A percentile compares a stretch with the other conserved stretches of the same genome.
phyloP scores from a whole-genome alignment of 2,113 vertebrate genomes.

The Lonchura striata region DNA sequence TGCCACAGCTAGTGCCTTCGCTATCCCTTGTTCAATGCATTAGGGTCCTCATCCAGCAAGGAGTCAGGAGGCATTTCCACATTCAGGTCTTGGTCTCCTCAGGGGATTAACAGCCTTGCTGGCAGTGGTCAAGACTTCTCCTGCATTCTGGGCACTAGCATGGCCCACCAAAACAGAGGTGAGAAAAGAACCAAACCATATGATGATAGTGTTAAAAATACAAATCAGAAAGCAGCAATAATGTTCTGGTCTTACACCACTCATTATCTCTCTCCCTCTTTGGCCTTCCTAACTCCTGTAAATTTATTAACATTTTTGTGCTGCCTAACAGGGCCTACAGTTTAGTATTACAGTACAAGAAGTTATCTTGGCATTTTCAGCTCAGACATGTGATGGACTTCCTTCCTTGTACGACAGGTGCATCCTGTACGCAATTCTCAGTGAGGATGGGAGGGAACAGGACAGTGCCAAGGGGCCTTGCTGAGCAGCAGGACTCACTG shows the following conservation, averaged over 20 bases:
- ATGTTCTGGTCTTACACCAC: background rate
- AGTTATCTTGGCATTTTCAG: background rate
- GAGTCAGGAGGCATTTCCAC: background rate
- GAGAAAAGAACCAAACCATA: background rate
- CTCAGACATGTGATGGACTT: background rate
- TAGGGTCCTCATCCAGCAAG: background rate
- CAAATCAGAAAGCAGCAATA: background rate
- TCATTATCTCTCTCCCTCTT: background rate
- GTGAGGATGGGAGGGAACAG: background rate
- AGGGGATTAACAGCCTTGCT: background rate
- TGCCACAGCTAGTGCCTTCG: background rate
- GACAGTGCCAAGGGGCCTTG: background rate
- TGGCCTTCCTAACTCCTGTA: background rate
- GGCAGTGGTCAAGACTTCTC: background rate
- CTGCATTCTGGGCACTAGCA: background rate
- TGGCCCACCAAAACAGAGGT: background rate
- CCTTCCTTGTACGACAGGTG: background rate
- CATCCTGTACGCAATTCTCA: rapidly evolving
- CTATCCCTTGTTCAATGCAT: background rate
- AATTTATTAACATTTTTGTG: background rate
- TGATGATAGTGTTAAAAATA: background rate
- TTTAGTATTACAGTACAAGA: background rate
- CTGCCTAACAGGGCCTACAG: background rate
- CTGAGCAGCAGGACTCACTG: conserved; percentile 63
- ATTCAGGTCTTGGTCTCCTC: background rate